Conservation (phyloP, 2,888 invertebrate genomes). For the Limnephilus rhombicus region DNA sequence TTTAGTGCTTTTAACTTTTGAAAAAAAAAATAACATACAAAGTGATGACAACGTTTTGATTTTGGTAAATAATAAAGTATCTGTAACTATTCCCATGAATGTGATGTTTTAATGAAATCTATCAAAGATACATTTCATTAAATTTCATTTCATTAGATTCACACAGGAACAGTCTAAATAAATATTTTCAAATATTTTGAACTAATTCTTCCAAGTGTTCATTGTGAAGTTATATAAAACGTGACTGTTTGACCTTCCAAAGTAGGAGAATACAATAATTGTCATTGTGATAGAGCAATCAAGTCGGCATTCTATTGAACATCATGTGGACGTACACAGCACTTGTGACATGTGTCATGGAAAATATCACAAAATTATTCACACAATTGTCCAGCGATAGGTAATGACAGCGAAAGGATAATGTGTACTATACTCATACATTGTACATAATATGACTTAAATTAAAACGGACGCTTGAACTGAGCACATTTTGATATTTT, state of each 20-base stretch:
- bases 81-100: background rate
- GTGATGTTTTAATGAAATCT: too few relatives aligned
- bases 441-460: too few relatives aligned
- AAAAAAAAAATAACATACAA: too few relatives aligned
- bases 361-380: background rate
- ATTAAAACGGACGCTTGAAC: too few relatives aligned
- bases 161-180: too few relatives aligned
- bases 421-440: background rate
- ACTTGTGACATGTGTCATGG: background rate
- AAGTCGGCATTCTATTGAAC: background rate
- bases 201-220: background rate
- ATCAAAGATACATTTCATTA: too few relatives aligned
- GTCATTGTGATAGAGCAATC: background rate
- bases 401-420: background rate
- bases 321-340: background rate
- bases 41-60: too few relatives aligned
- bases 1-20: too few relatives aligned
- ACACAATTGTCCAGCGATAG: background rate
- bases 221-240: background rate
- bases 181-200: background rate
- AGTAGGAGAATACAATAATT: background rate
- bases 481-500: too few relatives aligned
- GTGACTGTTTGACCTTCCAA: background rate
- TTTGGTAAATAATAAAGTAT: too few relatives aligned
- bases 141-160: too few relatives aligned